phyloP scores from a whole-genome alignment of 1,140 invertebrate genomes.

The Laodelphax striatellus region DNA sequence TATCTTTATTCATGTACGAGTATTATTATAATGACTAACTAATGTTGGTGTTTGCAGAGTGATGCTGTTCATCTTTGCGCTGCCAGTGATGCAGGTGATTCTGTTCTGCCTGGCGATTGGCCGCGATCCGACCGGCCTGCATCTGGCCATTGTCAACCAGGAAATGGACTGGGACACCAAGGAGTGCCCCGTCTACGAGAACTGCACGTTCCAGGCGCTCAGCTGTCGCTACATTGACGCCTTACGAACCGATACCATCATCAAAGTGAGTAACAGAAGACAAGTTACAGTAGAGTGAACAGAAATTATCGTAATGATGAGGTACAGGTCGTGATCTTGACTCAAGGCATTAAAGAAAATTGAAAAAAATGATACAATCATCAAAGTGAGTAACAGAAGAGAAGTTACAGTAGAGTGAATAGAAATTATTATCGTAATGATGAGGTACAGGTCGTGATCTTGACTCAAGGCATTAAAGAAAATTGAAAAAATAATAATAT shows the following conservation, averaged over 20 bases:
- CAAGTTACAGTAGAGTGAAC: too few relatives aligned
- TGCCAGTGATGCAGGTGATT: conserved; percentile 85
- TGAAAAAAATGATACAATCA: too few relatives aligned
- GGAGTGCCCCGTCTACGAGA: conserved; percentile 33
- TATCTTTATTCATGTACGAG: too few relatives aligned
- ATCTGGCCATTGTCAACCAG: conserved; percentile 74
- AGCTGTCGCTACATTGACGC: conserved; percentile 66
- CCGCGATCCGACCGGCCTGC: conserved; percentile 70
- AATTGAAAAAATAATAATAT: too few relatives aligned
- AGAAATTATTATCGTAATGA: too few relatives aligned
- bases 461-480: too few relatives aligned
- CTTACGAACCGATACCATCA: conserved; percentile 46
- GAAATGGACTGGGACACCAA: conserved; percentile 47
- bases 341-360: too few relatives aligned
- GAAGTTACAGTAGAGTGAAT: too few relatives aligned
- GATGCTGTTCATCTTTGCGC: conserved; percentile 79
- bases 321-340: too few relatives aligned
- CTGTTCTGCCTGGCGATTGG: conserved; percentile 92
- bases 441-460: too few relatives aligned
- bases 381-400: too few relatives aligned
- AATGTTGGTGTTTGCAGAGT: conserved; percentile 42
- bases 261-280: conserved; percentile 38
- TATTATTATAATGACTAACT: not conserved
- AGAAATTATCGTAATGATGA: too few relatives aligned
- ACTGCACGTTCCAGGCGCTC: conserved; percentile 51